Base-by-base conservation (phyloP, 2,113 vertebrate genomes). In the Gasterosteus nipponicus region DNA sequence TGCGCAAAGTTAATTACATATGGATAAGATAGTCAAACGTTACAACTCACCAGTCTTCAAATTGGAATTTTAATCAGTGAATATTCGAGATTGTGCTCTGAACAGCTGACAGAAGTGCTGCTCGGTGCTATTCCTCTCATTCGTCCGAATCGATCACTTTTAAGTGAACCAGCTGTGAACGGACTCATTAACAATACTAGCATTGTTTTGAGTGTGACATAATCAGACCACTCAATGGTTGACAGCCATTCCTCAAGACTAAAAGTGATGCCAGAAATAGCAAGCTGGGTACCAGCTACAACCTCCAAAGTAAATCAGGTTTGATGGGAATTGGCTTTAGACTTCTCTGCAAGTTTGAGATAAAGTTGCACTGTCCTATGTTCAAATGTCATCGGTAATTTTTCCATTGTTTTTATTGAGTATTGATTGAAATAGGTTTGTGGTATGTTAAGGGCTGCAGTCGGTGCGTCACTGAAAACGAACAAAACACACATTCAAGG, bases 181-280 rank as follows among this genome's bases (percentile, higher is more conserved):
- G 19, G 64, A 80, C 58, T 77, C 69, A 70, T 81, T 90, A 75
- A 90, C 88, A 92, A 91, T 78, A 69, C 42, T 57, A 72, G 77
- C 75, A 71, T 86, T 84, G 83, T 90, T 89, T 86, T 74, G 79
- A 77, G 61, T 80, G 75, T 77, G 68, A 73, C 72, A 81, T 75
- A 84, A 87, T 91, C 75, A 81, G 70, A 83, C 79, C 68, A 80
- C 73, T 87, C 73, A 70, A 80, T 79, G 70, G 65, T 76, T 77
- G 53, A 69, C 77, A 80, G 69, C 60, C 69, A 73, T 75, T 77
- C 61, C 64, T 78, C 69, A 26, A 26, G 73, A 80, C 82, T 67
- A 73, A 86, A 82, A 70, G 73, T 60, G 12, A 10, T 49, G 89
- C 86, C 89, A 91, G 84, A 85, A 86, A 78, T 33, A 87, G 69